Evolutionary conservation across 2,113 vertebrate genomes (phyloP), one percentile per base, ranked within the genome.

Genomic region (Anoplopoma fimbria): DNA sequence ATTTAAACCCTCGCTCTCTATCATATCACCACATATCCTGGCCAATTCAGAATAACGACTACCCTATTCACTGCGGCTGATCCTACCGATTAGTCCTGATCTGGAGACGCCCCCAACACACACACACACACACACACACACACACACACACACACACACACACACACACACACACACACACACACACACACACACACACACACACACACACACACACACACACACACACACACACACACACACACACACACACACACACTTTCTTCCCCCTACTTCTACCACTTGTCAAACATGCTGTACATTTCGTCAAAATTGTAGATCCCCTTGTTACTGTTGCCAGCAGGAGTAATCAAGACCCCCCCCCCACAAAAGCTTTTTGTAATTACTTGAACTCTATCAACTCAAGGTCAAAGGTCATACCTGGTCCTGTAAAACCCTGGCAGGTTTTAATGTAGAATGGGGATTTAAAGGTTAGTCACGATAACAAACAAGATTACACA

Each of bases 11-110:
- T 84, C 88, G 57, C 82, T 89, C 90, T 83, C 85, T 85, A 84
- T 91, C 92, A 95, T 94, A 95, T 93, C 92, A 93, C 95, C 93
- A 72, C 88, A 95, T 95, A 95, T 94, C 91, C 92, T 88, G 95
- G 95, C 96, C 96, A 96, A 97, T 97, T 97, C 97, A 96, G 93
- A 93, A 95, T 83, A 94, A 96, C 96, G 95, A 97, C 89, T 82
- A 62, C 63, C 95, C 95, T 88, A 96, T 97, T 97, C 94, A 97
- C 91, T 93, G 75, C 4, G 17, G 82, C 86, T 92, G 93, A 93
- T 94, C 83, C 81, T 75, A 76, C 19, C 82, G 81, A 92, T 92
- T 89, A 92, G 82, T 75, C 81, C 84, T 87, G 83, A 91, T 92
- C 87, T 86, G 77, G 64, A 87, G 81, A 87, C 82, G 77, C 75